Conservation (phyloP, 1,140 invertebrate species). For the Chironomus tepperi region DNA sequence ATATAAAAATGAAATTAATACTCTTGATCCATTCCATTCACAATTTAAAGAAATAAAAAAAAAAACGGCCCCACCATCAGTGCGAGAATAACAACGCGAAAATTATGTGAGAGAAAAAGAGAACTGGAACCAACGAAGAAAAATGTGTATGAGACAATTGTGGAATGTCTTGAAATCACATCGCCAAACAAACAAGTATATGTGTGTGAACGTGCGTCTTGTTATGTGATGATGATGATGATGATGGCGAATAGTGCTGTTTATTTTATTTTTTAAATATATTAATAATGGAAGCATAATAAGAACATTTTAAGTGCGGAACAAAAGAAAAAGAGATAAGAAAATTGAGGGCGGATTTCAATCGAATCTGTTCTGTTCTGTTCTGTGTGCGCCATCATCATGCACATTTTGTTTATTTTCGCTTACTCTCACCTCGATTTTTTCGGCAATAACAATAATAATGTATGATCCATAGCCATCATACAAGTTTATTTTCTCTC, state of each 20-base stretch:
- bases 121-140: conserved; percentile 6
- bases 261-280: no score
- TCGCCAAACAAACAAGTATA: not conserved
- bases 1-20: no score
- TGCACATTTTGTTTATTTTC: not conserved
- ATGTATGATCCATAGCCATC: not conserved
- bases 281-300: no score
- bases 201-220: not conserved
- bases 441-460: no score
- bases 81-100: not conserved
- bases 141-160: conserved; percentile 13
- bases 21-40: no score
- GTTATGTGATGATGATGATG: not conserved
- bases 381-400: not conserved
- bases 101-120: conserved; percentile 8
- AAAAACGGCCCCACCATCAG: not conserved
- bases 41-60: no score
- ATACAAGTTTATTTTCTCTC: not conserved
- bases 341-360: not conserved
- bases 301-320: not conserved
- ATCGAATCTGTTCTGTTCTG: not conserved
- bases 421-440: not conserved
- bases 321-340: not conserved
- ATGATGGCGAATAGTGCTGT: not conserved
- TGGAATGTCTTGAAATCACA: conserved; percentile 10